Base-by-base conservation (phyloP, 2,113 vertebrate genomes). In the Pachycephala philippinensis region DNA sequence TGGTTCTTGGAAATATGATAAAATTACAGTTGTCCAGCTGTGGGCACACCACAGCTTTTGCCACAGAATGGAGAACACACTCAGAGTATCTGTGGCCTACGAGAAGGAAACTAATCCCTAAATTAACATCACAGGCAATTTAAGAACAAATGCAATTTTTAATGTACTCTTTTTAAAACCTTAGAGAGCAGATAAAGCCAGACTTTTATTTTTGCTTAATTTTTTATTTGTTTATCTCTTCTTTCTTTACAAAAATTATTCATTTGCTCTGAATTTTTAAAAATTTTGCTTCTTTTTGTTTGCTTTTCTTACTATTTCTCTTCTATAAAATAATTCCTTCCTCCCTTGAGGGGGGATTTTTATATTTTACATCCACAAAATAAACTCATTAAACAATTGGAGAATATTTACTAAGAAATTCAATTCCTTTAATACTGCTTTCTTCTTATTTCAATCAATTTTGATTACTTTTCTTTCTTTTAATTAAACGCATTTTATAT, bases 1-100 rank as follows among this genome's bases (percentile, higher is more conserved):
- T 11, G 14, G 11, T 74, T 91, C 64, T 53, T 85, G 78, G 53
- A 82, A 94, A 90, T 85, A n/a, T 16, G 13, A 50, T 60, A 53
- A 78, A 88, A 90, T 83, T 83, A n/a, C 49, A 50, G 6, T 16
- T 77, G 39, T 39, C 47, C 1, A 15, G 56, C n/a, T 78, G n/a
- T 33, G 59, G 60, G 60, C 74, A 81, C 54, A 81, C 30, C 26
- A 15, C 35, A 47, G 45, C 15, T 86, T 88, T 77, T 90, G 39
- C 68, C 54, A 18, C 0, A 0, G 42, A 31, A n/a, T 15, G 13
- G 39, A 86, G 52, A 70, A 23, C 21, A 44, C 15, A 10, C 24
- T 89, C 19, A 6, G 22, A n/a, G 33, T 39, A 37, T 28, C 15
- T 83, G 45, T 64, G 71, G 56, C 68, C 39, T 54, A 22, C 6